phyloP scores from a whole-genome alignment of 2,113 vertebrate genomes.

The Sialia sialis region DNA sequence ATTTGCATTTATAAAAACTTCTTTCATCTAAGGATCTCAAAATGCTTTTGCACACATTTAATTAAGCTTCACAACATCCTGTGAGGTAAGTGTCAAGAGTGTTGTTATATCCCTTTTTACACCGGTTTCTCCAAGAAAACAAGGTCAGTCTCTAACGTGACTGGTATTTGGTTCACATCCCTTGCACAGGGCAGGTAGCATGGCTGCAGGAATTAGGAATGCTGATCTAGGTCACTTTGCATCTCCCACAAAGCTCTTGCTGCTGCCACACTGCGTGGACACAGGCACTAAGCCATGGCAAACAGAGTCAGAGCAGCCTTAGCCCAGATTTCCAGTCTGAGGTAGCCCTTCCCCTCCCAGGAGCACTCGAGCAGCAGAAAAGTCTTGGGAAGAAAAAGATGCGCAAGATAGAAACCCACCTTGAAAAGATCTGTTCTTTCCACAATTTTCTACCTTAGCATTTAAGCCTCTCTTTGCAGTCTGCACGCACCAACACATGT shows the following conservation, averaged over 20 bases:
- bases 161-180: not conserved
- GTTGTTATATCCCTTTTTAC: constrained; percentile 49
- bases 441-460: not conserved
- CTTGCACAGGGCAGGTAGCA: not conserved
- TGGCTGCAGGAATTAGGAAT: not conserved
- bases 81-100: constrained; percentile 53
- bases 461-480: not conserved
- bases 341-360: not conserved
- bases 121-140: constrained; percentile 39
- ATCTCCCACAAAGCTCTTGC: not conserved
- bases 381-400: not conserved
- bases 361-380: not conserved
- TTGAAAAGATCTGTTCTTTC: not conserved
- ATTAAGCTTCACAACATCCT: constrained; percentile 66
- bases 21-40: constrained; percentile 65
- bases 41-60: constrained; percentile 55
- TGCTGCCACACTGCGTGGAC: not conserved
- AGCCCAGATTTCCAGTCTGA: not conserved
- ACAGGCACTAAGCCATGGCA: not conserved
- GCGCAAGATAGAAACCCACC: not conserved
- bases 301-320: not conserved
- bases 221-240: not conserved
- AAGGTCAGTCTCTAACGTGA: not conserved
- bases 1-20: constrained; percentile 67
- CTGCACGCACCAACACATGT: rapidly evolving